Evolutionary conservation across 2,113 vertebrate species (phyloP), one percentile per base, ranked within the genome.

Genomic region (Hoplias malabaricus): DNA sequence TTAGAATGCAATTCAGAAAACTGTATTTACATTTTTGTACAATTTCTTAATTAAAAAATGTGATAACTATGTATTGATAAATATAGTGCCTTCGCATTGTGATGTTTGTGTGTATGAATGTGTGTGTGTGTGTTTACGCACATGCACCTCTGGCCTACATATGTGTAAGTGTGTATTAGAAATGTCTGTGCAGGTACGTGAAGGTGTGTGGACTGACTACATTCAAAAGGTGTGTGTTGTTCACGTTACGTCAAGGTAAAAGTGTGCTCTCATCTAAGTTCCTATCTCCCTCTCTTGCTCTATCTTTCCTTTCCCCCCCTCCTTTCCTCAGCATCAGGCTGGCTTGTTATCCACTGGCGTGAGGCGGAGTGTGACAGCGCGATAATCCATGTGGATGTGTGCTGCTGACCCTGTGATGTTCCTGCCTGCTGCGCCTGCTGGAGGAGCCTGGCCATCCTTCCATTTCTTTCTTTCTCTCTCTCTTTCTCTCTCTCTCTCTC

Each of bases 321-420:
- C 65, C 59, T 57, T 80, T 75, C 79, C 61, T 82, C 82, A 40
- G 43, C 77, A 78, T 56, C 63, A 59, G 46, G 69, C 29, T 78
- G 80, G 89, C 88, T 89, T 86, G 77, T 85, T 86, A 84, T 61
- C 82, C 69, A 33, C 63, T 80, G 69, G 70, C 71, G 76, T 77
- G 73, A 36, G 12, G 68, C 40, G 33, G 53, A 82, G 83, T 86
- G 84, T 78, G 88, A 89, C 88, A 86, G 80, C 75, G 77, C 29
- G 54, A 85, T 86, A 89, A 89, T 83, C 84, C 84, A 87, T 83
- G 80, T 86, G 86, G 90, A 88, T 89, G 86, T 89, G 85, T 84
- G 84, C 83, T 73, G 61, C 77, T 85, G 83, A 88, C 89, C 89
- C 86, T 87, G 84, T 80, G 82, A 84, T 53, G 77, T 82, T 75